phyloP scores from a whole-genome alignment of 2,888 invertebrate species.

The Heliothis peltigera region DNA sequence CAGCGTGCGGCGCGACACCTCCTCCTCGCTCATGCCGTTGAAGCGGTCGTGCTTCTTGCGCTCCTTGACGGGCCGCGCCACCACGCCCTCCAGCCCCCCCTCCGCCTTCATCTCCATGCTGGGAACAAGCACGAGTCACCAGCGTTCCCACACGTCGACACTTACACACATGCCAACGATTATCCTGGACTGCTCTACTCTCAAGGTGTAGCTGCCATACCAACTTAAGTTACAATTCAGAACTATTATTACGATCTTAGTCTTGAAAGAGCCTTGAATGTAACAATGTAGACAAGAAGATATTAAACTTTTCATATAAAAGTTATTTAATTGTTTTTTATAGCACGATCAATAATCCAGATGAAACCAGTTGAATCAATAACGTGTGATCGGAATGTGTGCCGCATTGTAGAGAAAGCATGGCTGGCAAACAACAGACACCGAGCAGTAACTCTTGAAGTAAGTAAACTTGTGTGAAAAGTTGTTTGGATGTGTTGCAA shows the following conservation, averaged over 20 bases:
- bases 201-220: no score
- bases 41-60: conserved; percentile 98
- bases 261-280: neutral
- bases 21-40: conserved; percentile 99
- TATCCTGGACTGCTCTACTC: no score
- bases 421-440: neutral
- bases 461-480: conserved; percentile 9
- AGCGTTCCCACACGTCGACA: neutral
- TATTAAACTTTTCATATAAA: neutral
- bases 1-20: conserved; percentile 97
- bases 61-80: conserved; percentile 93
- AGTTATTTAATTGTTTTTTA: neutral
- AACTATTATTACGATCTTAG: neutral
- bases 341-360: neutral
- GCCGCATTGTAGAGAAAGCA: neutral
- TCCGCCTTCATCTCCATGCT: conserved; percentile 89
- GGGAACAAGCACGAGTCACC: conserved; percentile 42
- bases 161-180: no score
- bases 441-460: neutral
- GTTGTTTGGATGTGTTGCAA: conserved; percentile 24
- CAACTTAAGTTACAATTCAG: neutral
- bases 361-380: neutral
- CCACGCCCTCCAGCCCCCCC: conserved; percentile 88
- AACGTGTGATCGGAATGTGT: neutral
- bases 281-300: neutral